phyloP scores from a whole-genome alignment of 2,797 vertebrate genomes.

The Enteromius treurensis region DNA sequence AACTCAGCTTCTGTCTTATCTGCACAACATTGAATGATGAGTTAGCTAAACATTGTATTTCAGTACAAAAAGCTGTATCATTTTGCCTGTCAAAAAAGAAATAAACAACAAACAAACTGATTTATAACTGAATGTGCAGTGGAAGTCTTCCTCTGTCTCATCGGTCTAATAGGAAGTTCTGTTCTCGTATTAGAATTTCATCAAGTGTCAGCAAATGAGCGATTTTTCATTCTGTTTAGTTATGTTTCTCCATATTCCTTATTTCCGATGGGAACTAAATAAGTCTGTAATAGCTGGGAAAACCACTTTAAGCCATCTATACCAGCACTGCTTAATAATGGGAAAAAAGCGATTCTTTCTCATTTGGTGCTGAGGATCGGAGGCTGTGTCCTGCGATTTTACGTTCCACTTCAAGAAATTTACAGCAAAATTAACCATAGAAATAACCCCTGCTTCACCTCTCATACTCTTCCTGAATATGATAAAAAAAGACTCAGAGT shows the following conservation, averaged over 20 bases:
- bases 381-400: conserved; percentile 48
- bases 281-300: conserved; percentile 77
- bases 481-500: conserved; percentile 47
- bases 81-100: conserved; percentile 19
- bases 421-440: conserved; percentile 69
- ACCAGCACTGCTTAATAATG: conserved; percentile 78
- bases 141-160: background rate
- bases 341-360: conserved; percentile 77
- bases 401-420: conserved; percentile 66
- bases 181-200: conserved; percentile 67
- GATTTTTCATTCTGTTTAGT: conserved; percentile 80
- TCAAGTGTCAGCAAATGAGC: conserved; percentile 78
- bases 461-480: conserved; percentile 40
- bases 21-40: background rate
- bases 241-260: conserved; percentile 76
- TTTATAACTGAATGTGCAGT: background rate
- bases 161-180: conserved; percentile 69
- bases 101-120: background rate
- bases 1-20: background rate
- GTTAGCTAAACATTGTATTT: background rate
- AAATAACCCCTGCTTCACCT: conserved; percentile 67
- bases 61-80: background rate
- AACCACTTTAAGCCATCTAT: conserved; percentile 71
- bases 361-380: conserved; percentile 67
- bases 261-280: conserved; percentile 75